Evolutionary conservation across 2,113 vertebrate genomes (phyloP).

Genomic region (Macquaria australasica): DNA sequence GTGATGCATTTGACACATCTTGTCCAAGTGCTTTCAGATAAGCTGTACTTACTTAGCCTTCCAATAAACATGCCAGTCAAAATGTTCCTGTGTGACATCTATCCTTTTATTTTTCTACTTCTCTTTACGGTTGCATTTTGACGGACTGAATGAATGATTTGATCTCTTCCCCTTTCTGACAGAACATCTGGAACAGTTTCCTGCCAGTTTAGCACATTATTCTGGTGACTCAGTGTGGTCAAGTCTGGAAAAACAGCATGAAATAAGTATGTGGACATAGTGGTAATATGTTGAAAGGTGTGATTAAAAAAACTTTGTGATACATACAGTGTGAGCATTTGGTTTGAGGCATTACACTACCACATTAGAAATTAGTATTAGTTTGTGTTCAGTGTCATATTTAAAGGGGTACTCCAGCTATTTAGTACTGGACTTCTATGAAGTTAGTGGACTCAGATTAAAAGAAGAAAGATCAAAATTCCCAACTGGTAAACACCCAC

Average conservation of each 20-base stretch:
- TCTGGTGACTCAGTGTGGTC: background rate
- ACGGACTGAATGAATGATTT: too few species aligned
- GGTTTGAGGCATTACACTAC: background rate
- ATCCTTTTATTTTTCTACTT: background rate
- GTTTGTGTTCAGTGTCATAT: too few species aligned
- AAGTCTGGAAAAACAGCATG: background rate
- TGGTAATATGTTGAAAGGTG: background rate
- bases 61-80: background rate
- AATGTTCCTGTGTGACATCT: background rate
- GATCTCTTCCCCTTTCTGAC: slow-evolving; percentile 18
- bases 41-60: background rate
- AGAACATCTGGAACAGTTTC: slow-evolving; percentile 30
- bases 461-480: too few species aligned
- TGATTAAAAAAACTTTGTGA: background rate
- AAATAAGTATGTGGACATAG: too few species aligned
- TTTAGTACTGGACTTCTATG: too few species aligned
- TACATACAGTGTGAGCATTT: background rate
- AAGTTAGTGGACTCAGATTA: too few species aligned
- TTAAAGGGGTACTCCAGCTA: too few species aligned
- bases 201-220: background rate
- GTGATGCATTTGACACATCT: background rate
- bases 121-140: background rate
- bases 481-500: too few species aligned
- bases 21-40: background rate
- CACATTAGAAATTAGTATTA: background rate